A percentile compares a stretch with the other conserved stretches of the same genome.
These are phyloP conservation scores for Zelleria hepariella DNA, from an alignment of 2,888 invertebrate genomes.

Conservation along the genomic window DNA sequence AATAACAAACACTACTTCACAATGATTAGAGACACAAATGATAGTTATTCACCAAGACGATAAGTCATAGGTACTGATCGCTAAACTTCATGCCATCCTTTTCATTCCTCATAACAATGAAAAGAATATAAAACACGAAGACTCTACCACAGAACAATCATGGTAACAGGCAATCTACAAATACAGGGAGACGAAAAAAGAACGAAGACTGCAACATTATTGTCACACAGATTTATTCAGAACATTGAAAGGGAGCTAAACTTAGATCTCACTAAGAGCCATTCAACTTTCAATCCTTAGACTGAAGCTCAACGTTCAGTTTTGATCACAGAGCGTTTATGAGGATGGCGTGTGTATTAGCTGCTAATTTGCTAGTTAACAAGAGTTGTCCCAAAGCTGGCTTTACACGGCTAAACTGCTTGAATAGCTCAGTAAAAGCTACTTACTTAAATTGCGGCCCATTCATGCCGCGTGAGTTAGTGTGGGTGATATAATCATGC, in stretches of 20 bases:
- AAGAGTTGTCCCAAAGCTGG: background rate
- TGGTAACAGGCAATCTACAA: background rate
- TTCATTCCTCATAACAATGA: background rate
- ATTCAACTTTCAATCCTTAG: background rate
- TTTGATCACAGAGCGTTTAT: background rate
- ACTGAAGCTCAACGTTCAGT: background rate
- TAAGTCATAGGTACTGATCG: too few species aligned
- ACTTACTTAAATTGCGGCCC: background rate
- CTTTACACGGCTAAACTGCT: background rate
- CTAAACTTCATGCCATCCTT: background rate
- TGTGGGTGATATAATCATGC: background rate
- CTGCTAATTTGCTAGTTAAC: slow-evolving; percentile 2
- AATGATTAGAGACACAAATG: too few species aligned
- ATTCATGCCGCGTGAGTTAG: background rate
- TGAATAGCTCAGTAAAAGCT: background rate
- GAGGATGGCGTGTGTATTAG: background rate
- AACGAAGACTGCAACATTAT: background rate
- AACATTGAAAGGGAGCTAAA: background rate
- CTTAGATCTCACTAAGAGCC: background rate
- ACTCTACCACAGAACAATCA: background rate
- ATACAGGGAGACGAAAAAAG: background rate
- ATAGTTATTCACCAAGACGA: too few species aligned
- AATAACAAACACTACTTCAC: too few species aligned
- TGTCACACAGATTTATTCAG: background rate
- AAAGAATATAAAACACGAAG: background rate